phyloP scores from a whole-genome alignment of 2,113 vertebrate genomes.

The Epinephelus lanceolatus region DNA sequence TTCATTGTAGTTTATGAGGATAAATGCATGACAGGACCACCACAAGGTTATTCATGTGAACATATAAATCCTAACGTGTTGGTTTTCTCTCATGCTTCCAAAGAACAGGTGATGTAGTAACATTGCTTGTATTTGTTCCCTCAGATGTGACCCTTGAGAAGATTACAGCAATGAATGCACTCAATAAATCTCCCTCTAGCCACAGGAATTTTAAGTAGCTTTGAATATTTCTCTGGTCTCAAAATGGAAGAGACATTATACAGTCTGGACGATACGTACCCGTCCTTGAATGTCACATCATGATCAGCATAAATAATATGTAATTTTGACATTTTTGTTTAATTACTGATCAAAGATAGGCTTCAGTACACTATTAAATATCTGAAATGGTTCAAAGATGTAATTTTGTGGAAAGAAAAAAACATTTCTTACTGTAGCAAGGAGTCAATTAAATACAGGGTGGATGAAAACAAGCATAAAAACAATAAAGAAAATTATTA shows the following conservation, averaged over 20 bases:
- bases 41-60: slow-evolving; percentile 26
- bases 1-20: slow-evolving; percentile 23
- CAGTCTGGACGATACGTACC: slow-evolving; percentile 53
- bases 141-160: slow-evolving; percentile 71
- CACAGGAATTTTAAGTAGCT: slow-evolving; percentile 76
- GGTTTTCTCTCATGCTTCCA: slow-evolving; percentile 31
- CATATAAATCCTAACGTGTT: slow-evolving; percentile 15
- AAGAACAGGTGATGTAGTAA: slow-evolving; percentile 65
- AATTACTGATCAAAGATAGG: slow-evolving; percentile 6
- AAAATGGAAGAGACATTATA: slow-evolving; percentile 59
- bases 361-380: background rate
- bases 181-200: slow-evolving; percentile 70
- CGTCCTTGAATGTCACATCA: slow-evolving; percentile 54
- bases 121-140: slow-evolving; percentile 55
- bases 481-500: slow-evolving; percentile 19
- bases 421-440: background rate
- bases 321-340: slow-evolving; percentile 25
- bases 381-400: slow-evolving; percentile 8
- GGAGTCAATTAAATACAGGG: slow-evolving; percentile 8
- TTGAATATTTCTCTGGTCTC: slow-evolving; percentile 65
- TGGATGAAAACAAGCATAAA: slow-evolving; percentile 22
- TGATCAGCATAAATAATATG: slow-evolving; percentile 39
- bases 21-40: slow-evolving; percentile 16
- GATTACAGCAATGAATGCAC: slow-evolving; percentile 69
- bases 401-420: background rate